Evolutionary conservation across 2,888 invertebrate species (phyloP).

Genomic region (Pyrrhosoma nymphula): DNA sequence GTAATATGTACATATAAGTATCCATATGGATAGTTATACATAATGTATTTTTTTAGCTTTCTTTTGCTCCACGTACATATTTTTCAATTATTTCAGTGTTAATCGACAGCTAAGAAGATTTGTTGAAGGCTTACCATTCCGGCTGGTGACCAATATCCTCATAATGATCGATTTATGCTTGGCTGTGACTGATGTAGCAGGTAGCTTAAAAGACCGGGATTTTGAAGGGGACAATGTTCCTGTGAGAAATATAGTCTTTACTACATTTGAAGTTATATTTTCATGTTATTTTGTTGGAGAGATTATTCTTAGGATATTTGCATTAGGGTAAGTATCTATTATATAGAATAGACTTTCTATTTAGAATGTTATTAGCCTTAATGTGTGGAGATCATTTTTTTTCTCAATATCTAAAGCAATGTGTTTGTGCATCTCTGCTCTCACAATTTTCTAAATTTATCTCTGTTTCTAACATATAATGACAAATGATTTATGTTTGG

Average conservation of each 20-base stretch:
- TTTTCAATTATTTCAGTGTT: neutral
- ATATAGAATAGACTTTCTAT: too few relatives aligned
- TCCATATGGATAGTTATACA: too few relatives aligned
- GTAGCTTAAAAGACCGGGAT: slow-evolving; percentile 51
- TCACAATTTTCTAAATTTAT: too few relatives aligned
- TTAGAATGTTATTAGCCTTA: too few relatives aligned
- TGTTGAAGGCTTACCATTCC: slow-evolving; percentile 38
- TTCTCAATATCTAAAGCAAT: too few relatives aligned
- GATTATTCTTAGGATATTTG: slow-evolving; percentile 76
- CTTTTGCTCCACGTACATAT: neutral
- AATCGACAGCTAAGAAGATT: slow-evolving; percentile 47
- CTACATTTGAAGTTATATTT: slow-evolving; percentile 76
- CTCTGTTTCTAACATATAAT: too few relatives aligned
- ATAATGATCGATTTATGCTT: slow-evolving; percentile 41
- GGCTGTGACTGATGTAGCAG: slow-evolving; percentile 48
- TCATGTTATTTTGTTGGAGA: slow-evolving; percentile 77
- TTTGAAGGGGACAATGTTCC: slow-evolving; percentile 32
- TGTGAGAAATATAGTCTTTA: slow-evolving; percentile 70
- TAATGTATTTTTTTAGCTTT: too few relatives aligned
- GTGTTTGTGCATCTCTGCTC: too few relatives aligned
- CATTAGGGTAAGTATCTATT: slow-evolving; percentile 76
- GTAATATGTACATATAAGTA: too few relatives aligned
- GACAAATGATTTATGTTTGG: too few relatives aligned
- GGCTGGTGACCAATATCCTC: slow-evolving; percentile 40
- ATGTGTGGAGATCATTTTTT: too few relatives aligned